Evolutionary conservation across 2,888 invertebrate species (phyloP).

Genomic region (Leptinotarsa juncta): DNA sequence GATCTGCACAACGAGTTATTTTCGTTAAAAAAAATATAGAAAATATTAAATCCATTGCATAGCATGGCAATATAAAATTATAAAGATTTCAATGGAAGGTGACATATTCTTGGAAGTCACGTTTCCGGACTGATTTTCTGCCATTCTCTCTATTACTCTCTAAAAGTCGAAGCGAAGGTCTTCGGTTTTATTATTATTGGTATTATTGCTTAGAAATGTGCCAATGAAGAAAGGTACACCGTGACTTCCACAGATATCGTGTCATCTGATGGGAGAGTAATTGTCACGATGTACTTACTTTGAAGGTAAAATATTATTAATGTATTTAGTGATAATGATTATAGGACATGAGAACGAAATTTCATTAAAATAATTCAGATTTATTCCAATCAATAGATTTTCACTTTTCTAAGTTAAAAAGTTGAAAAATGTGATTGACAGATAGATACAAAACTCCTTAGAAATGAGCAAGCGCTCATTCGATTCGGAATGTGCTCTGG

Average conservation of each 20-base stretch:
- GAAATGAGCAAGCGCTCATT: too few relatives aligned
- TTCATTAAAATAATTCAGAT: too few relatives aligned
- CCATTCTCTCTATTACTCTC: conserved; percentile 18
- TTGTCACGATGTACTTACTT: not conserved
- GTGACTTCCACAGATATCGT: conserved; percentile 13
- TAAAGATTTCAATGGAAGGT: conserved; percentile 4
- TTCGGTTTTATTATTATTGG: not conserved
- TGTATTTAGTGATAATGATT: too few relatives aligned
- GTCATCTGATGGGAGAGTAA: conserved; percentile 9
- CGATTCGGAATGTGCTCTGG: too few relatives aligned
- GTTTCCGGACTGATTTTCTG: conserved; percentile 22
- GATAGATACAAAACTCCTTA: too few relatives aligned
- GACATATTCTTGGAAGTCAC: conserved; percentile 21
- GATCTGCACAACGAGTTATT: not conserved
- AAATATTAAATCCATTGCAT: not conserved
- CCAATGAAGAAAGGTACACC: conserved; percentile 5
- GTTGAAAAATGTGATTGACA: too few relatives aligned
- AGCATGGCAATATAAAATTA: not conserved
- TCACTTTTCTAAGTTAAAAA: too few relatives aligned
- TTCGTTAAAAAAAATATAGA: not conserved
- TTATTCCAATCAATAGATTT: too few relatives aligned
- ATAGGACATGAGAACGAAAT: too few relatives aligned
- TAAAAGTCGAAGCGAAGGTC: conserved; percentile 12
- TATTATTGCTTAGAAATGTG: conserved; percentile 2
- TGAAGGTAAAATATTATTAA: not conserved